phyloP scores from a whole-genome alignment of 2,797 vertebrate genomes.

The Perodicticus potto region DNA sequence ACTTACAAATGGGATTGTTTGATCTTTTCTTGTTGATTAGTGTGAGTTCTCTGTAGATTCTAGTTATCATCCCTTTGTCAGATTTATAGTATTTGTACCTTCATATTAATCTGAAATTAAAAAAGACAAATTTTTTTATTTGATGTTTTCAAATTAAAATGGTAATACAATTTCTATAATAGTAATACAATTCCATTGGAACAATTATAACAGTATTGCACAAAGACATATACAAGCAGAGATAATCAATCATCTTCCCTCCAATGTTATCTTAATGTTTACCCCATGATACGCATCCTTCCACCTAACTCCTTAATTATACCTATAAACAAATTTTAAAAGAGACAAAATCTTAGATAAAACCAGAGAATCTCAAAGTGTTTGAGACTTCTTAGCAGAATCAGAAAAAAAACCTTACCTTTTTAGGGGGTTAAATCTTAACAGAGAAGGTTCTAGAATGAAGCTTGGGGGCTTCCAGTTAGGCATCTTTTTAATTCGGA shows the following conservation, averaged over 20 bases:
- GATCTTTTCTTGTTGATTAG: too few species aligned
- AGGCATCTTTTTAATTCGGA: neutral
- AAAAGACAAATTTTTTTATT: neutral
- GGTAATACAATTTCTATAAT: neutral
- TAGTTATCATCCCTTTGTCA: too few species aligned
- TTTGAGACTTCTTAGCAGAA: constrained; percentile 1
- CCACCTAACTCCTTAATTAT: neutral
- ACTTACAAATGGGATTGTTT: too few species aligned
- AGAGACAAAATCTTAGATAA: neutral
- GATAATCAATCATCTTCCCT: neutral
- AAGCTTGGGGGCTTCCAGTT: neutral
- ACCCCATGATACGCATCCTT: neutral
- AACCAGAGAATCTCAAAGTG: neutral
- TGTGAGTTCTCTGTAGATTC: too few species aligned
- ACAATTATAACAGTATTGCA: neutral
- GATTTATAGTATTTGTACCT: too few species aligned
- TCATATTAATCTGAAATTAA: too few species aligned
- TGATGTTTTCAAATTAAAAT: constrained; percentile 16
- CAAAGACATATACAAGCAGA: constrained; percentile 12
- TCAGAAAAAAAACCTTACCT: neutral
- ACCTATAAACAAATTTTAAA: neutral
- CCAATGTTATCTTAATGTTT: neutral
- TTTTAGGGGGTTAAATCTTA: neutral
- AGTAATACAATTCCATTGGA: neutral
- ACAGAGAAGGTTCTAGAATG: neutral